Conservation (phyloP, 2,797 vertebrate species). For the Lepilemur ruficaudatus region DNA sequence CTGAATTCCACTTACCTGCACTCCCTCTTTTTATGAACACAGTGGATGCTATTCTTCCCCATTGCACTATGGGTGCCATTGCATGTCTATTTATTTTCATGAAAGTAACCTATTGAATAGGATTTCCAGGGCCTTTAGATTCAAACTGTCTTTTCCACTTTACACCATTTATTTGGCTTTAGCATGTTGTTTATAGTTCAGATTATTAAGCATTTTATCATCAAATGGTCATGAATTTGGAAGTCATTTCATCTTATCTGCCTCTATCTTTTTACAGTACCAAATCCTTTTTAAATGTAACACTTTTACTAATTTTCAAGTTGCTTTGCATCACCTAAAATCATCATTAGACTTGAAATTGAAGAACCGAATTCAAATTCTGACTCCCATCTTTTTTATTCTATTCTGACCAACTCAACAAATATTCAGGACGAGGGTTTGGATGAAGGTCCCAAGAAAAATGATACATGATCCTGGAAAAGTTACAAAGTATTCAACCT, state of each 20-base stretch:
- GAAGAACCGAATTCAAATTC: not conserved
- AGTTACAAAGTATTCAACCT: not conserved
- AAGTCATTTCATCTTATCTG: not conserved
- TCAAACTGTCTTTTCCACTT: not conserved
- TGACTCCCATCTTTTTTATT: not conserved
- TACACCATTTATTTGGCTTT: not conserved
- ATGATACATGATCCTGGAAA: not conserved
- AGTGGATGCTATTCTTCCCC: not conserved
- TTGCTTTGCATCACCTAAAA: not conserved
- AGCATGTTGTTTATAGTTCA: not conserved
- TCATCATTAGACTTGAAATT: not conserved
- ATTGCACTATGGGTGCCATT: not conserved
- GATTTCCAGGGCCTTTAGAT: not conserved
- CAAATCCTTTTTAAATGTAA: not conserved
- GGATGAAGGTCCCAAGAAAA: not conserved
- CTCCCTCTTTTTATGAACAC: not conserved
- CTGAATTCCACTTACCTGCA: not conserved
- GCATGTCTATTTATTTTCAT: not conserved
- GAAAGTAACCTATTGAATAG: not conserved
- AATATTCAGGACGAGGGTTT: not conserved
- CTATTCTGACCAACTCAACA: not conserved
- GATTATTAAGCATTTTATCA: not conserved
- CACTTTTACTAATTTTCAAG: not conserved
- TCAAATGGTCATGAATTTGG: not conserved
- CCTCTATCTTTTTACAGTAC: not conserved